These are phyloP conservation scores for Zosterops pallidus DNA, from an alignment of 2,113 vertebrate genomes.

Conservation along the genomic window DNA sequence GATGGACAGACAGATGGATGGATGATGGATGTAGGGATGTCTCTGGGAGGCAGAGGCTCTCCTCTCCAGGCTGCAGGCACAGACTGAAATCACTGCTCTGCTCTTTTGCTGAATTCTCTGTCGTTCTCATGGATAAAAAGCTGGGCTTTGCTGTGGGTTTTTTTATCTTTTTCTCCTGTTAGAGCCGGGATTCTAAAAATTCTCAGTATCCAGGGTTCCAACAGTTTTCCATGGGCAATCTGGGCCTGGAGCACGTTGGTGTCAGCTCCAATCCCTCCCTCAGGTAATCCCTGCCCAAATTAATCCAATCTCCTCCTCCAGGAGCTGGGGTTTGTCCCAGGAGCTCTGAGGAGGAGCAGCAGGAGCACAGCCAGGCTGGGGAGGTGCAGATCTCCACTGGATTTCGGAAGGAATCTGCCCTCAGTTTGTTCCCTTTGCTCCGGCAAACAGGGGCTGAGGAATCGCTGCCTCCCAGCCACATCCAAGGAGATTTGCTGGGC, in stretches of 20 bases:
- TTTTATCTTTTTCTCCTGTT: too few relatives aligned
- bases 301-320: rapidly evolving
- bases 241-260: rapidly evolving
- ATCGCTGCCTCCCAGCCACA: background rate
- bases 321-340: background rate
- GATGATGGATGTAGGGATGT: background rate
- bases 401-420: rapidly evolving
- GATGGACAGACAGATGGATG: too few relatives aligned
- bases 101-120: rapidly evolving
- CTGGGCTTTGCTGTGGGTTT: too few relatives aligned
- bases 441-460: background rate
- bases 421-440: rapidly evolving
- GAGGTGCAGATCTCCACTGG: rapidly evolving
- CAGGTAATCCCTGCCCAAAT: background rate
- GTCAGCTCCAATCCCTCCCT: background rate
- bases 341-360: rapidly evolving
- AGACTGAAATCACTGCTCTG: rapidly evolving
- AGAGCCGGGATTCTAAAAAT: too few relatives aligned
- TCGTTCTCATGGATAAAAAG: background rate
- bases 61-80: background rate
- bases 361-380: background rate
- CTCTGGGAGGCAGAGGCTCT: background rate
- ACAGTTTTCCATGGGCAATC: background rate
- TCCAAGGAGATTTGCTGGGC: background rate
- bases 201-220: too few relatives aligned